phyloP scores from a whole-genome alignment of 2,797 vertebrate species.

The Ptychobarbus kaznakovi region DNA sequence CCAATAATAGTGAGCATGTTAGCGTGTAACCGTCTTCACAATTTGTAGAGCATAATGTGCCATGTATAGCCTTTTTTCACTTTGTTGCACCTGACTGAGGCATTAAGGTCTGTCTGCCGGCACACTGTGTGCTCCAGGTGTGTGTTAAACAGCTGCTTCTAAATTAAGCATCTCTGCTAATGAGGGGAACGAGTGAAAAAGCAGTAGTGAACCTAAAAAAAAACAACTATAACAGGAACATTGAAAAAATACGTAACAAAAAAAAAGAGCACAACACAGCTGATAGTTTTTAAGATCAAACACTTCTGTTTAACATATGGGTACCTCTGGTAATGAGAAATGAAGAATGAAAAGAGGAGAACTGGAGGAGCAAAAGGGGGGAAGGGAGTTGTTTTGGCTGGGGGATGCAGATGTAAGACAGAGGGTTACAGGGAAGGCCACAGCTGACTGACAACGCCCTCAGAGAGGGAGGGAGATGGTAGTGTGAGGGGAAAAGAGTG shows the following conservation, averaged over 20 bases:
- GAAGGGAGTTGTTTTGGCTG: neutral
- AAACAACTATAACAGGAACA: constrained; percentile 32
- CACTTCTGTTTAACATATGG: constrained; percentile 74
- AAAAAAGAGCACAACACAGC: constrained; percentile 60
- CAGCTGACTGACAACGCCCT: constrained; percentile 75
- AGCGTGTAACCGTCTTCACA: constrained; percentile 5
- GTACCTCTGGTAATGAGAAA: constrained; percentile 72
- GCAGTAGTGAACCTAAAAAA: constrained; percentile 19
- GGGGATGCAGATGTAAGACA: constrained; percentile 71
- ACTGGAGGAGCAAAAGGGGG: neutral
- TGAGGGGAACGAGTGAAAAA: constrained; percentile 45
- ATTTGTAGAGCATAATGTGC: constrained; percentile 73
- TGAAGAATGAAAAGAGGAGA: constrained; percentile 42
- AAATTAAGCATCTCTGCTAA: neutral
- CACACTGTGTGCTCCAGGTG: constrained; percentile 74
- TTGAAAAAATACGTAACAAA: constrained; percentile 8
- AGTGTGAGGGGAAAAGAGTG: neutral
- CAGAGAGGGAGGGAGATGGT: constrained; percentile 8
- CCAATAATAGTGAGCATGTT: neutral
- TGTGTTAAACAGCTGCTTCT: constrained; percentile 48
- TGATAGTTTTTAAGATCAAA: constrained; percentile 70
- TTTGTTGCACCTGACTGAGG: constrained; percentile 69
- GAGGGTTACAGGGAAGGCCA: constrained; percentile 72
- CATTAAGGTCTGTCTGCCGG: constrained; percentile 61
- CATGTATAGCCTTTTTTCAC: constrained; percentile 66